These are phyloP conservation scores for Chymomyza fuscimana DNA, from an alignment of 2,888 invertebrate species.

Conservation along the genomic window DNA sequence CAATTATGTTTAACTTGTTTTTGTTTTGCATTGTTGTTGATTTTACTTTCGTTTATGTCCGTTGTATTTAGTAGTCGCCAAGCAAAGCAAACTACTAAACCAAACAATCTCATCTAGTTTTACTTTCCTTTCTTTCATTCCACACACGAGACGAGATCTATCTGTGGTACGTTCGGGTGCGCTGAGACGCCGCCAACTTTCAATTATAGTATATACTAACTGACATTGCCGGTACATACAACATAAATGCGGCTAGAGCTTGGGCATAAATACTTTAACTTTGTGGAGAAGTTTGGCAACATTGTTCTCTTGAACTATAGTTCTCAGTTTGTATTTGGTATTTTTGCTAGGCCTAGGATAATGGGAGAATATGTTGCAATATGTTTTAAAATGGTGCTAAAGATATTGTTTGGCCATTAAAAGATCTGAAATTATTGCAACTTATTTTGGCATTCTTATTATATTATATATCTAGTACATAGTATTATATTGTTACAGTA, in stretches of 20 bases:
- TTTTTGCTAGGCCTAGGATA: too few relatives aligned
- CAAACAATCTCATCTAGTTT: constrained; percentile 61
- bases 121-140: constrained; percentile 63
- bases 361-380: too few relatives aligned
- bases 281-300: not conserved
- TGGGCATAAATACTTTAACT: not conserved
- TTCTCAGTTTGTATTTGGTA: not conserved
- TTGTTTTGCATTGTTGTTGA: constrained; percentile 50
- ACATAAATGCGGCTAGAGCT: not conserved
- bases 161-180: not conserved
- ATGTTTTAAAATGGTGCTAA: too few relatives aligned
- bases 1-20: constrained; percentile 60
- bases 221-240: constrained; percentile 2
- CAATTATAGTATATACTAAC: constrained; percentile 48
- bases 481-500: too few relatives aligned
- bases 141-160: constrained; percentile 22
- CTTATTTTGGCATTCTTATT: too few relatives aligned
- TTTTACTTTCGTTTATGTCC: constrained; percentile 63
- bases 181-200: constrained; percentile 47
- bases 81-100: constrained; percentile 13
- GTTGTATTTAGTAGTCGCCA: constrained; percentile 22
- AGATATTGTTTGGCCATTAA: too few relatives aligned
- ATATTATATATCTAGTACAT: too few relatives aligned
- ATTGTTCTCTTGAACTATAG: constrained; percentile 20
- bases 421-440: too few relatives aligned